A percentile compares a stretch with the other conserved stretches of the same genome.
These are phyloP conservation scores for Bambusicola thoracicus DNA, from an alignment of 2,113 vertebrate genomes.

Conservation along the genomic window DNA sequence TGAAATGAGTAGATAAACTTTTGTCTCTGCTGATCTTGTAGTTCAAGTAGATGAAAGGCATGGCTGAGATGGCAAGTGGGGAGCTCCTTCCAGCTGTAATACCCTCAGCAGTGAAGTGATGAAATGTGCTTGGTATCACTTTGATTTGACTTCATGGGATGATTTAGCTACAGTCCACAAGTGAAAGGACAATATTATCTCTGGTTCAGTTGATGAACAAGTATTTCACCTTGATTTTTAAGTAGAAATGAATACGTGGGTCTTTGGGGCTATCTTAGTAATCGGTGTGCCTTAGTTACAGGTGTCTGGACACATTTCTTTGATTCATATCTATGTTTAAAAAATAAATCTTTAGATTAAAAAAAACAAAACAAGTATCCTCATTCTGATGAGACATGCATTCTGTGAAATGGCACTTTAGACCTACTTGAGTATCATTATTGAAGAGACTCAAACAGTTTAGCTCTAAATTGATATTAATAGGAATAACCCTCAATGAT, in stretches of 20 bases:
- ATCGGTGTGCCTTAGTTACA: accelerated
- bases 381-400: neutral
- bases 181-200: neutral
- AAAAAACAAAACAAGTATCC: too few species aligned
- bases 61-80: neutral
- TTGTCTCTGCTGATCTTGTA: neutral
- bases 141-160: neutral
- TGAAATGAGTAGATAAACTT: neutral
- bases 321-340: neutral
- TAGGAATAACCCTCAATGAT: constrained; percentile 47
- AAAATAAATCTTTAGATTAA: neutral
- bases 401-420: neutral
- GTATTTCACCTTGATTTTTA: neutral
- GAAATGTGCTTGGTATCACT: accelerated
- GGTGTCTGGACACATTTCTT: neutral
- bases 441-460: constrained; percentile 16
- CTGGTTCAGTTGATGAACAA: neutral
- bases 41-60: neutral
- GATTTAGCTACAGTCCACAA: neutral
- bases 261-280: neutral
- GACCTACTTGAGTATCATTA: constrained; percentile 7
- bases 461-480: constrained; percentile 68
- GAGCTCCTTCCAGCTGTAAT: accelerated
- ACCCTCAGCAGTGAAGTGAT: accelerated
- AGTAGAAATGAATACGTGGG: neutral